Conservation (phyloP, 2,797 vertebrate species). For the Pterois miles region DNA sequence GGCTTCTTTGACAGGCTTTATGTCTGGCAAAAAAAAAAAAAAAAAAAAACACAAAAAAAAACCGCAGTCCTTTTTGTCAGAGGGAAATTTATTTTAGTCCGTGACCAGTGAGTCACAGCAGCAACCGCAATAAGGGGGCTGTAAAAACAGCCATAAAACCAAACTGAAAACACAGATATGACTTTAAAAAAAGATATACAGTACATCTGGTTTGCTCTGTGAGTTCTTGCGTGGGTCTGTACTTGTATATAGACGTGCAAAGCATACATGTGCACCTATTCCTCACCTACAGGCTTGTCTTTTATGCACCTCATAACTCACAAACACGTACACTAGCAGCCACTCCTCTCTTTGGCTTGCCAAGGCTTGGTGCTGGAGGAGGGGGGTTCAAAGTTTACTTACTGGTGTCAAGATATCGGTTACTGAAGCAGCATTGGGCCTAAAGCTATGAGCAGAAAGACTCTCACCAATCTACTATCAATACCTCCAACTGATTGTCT, state of each 20-base stretch:
- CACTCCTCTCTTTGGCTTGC: slow-evolving; percentile 51
- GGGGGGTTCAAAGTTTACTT: slow-evolving; percentile 59
- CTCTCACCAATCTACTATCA: background rate
- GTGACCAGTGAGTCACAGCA: slow-evolving; percentile 45
- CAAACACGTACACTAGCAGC: slow-evolving; percentile 26
- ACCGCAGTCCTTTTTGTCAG: slow-evolving; percentile 21
- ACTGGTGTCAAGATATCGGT: slow-evolving; percentile 35
- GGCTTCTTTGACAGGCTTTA: slow-evolving; percentile 22
- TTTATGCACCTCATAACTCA: slow-evolving; percentile 47
- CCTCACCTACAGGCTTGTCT: slow-evolving; percentile 24
- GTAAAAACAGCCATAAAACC: slow-evolving; percentile 58
- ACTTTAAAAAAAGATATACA: slow-evolving; percentile 24
- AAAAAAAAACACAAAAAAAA: background rate
- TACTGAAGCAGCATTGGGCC: slow-evolving; percentile 10
- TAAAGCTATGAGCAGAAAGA: slow-evolving; percentile 5
- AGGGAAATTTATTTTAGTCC: slow-evolving; percentile 56
- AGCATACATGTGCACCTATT: background rate
- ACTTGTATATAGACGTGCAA: slow-evolving; percentile 5
- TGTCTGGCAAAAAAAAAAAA: slow-evolving; percentile 15
- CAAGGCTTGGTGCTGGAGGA: slow-evolving; percentile 12
- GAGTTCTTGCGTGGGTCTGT: slow-evolving; percentile 13
- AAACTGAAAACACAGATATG: slow-evolving; percentile 60
- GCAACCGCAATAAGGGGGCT: slow-evolving; percentile 31
- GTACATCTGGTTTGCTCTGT: slow-evolving; percentile 34
- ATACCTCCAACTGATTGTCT: slow-evolving; percentile 2